Evolutionary conservation across 2,888 invertebrate species (phyloP).

Genomic region (Cryptus viduatorius): DNA sequence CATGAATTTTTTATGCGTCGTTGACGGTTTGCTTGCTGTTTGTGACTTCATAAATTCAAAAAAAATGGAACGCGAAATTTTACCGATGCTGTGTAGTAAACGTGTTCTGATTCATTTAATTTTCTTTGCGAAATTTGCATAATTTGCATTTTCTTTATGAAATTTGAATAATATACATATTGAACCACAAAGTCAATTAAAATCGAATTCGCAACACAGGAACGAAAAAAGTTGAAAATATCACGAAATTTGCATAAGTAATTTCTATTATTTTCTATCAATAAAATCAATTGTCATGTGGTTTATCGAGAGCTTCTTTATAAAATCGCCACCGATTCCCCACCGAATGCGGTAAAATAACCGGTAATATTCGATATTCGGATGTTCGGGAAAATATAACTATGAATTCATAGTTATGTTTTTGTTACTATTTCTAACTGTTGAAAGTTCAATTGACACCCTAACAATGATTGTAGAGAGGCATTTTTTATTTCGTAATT

Average conservation of each 20-base stretch:
- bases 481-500: not conserved
- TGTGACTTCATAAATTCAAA: not conserved
- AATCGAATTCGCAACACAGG: too few relatives aligned
- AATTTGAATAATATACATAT: not conserved
- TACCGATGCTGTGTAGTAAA: not conserved
- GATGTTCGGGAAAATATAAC: too few relatives aligned
- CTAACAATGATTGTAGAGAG: not conserved
- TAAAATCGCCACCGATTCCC: conserved; percentile 2
- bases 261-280: too few relatives aligned
- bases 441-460: not conserved
- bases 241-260: too few relatives aligned
- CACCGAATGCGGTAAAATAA: too few relatives aligned
- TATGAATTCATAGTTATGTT: not conserved
- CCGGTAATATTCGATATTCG: too few relatives aligned
- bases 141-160: not conserved
- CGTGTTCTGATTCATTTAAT: not conserved
- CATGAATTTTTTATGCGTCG: not conserved
- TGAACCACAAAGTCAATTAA: not conserved
- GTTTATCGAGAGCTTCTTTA: not conserved
- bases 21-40: not conserved
- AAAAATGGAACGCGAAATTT: not conserved
- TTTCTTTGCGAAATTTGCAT: conserved; percentile 4
- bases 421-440: not conserved
- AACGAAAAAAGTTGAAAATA: not conserved
- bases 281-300: not conserved